phyloP scores from a whole-genome alignment of 2,888 invertebrate species.

The Macrosiphum euphorbiae region DNA sequence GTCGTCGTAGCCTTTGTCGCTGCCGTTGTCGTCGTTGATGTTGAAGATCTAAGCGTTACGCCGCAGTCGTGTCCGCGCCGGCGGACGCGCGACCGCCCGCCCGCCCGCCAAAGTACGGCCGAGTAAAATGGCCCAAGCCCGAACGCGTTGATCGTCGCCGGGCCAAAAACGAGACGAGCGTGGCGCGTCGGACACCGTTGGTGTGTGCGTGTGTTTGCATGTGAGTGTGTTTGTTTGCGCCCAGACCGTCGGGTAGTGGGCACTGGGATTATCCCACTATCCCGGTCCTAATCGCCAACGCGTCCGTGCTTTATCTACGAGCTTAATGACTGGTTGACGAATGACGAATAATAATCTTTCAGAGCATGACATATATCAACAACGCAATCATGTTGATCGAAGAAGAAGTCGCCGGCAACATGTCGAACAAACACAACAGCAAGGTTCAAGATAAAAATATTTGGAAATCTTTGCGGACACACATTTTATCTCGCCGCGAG shows the following conservation, averaged over 20 bases:
- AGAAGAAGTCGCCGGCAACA: constrained; percentile 33
- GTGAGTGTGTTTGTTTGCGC: background rate
- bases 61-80: background rate
- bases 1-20: background rate
- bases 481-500: constrained; percentile 48
- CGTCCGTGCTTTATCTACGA: background rate
- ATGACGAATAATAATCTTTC: background rate
- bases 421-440: constrained; percentile 39
- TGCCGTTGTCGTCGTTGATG: background rate
- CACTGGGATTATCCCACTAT: background rate
- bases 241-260: background rate
- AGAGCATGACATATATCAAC: constrained; percentile 54
- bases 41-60: background rate
- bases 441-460: constrained; percentile 56
- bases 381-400: constrained; percentile 48
- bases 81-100: background rate
- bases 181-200: background rate
- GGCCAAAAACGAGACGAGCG: background rate
- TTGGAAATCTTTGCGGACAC: constrained; percentile 54
- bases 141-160: background rate
- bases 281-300: background rate
- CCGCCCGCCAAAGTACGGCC: background rate
- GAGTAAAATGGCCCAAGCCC: background rate
- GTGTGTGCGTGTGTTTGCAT: background rate
- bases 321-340: background rate